Conservation (phyloP, 2,888 invertebrate species). For the Nemurella pictetii region DNA sequence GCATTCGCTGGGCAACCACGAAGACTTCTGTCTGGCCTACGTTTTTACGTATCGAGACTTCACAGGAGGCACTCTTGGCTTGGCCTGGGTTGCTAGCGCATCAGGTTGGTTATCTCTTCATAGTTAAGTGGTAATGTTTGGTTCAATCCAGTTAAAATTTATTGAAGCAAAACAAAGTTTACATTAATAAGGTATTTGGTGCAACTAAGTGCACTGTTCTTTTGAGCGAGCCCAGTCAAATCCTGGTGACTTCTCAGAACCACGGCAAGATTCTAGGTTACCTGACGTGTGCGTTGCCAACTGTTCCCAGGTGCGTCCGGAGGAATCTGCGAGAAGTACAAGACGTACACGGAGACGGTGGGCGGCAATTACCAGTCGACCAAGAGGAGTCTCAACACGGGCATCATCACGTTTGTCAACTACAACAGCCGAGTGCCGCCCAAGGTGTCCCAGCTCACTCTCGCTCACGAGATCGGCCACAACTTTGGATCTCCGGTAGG, state of each 20-base stretch:
- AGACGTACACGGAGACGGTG: conserved; percentile 94
- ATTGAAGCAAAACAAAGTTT: too few species aligned
- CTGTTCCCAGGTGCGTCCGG: conserved; percentile 83
- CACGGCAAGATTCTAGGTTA: too few species aligned
- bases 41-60: conserved; percentile 98
- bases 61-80: conserved; percentile 94
- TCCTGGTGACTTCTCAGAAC: too few species aligned
- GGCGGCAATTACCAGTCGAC: conserved; percentile 93
- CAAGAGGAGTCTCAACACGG: conserved; percentile 94
- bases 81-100: conserved; percentile 99
- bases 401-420: conserved; percentile 98
- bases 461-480: conserved; percentile 98
- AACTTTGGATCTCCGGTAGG: conserved; percentile 97
- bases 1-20: conserved; percentile 95
- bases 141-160: neutral
- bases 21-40: conserved; percentile 98
- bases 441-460: conserved; percentile 94
- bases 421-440: conserved; percentile 97
- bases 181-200: too few species aligned
- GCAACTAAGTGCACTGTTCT: too few species aligned
- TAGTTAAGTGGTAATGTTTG: neutral
- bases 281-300: too few species aligned
- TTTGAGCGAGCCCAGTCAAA: too few species aligned
- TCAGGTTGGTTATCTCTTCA: conserved; percentile 56
- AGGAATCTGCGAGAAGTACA: conserved; percentile 97